Percentiles rank a stretch among this genome's conserved stretches.
Evolutionary conservation across 2,888 invertebrate species (phyloP).

Genomic region (Malachius bipustulatus): DNA sequence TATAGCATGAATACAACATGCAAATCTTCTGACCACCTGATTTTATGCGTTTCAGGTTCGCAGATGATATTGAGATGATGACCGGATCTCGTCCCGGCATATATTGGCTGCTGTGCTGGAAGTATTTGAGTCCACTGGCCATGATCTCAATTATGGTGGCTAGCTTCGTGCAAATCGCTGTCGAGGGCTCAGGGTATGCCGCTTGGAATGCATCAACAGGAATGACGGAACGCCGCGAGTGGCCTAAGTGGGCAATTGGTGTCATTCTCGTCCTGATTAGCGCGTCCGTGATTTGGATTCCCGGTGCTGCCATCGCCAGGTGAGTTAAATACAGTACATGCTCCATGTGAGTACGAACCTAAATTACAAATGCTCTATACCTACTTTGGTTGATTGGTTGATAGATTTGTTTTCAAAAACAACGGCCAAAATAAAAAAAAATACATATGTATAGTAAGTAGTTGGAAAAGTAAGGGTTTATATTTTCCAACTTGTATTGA

Average conservation of each 20-base stretch:
- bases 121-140: constrained; percentile 79
- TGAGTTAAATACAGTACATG: too few species aligned
- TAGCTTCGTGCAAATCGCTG: constrained; percentile 67
- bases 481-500: too few species aligned
- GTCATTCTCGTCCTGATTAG: constrained; percentile 62
- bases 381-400: too few species aligned
- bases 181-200: constrained; percentile 72
- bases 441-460: too few species aligned
- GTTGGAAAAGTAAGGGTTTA: too few species aligned
- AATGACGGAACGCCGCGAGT: constrained; percentile 61
- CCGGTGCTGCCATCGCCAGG: constrained; percentile 70
- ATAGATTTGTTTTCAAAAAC: too few species aligned
- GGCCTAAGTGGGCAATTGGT: constrained; percentile 77
- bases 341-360: too few species aligned
- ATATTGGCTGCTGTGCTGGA: constrained; percentile 93
- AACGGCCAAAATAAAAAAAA: too few species aligned
- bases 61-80: constrained; percentile 91
- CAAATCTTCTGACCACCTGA: too few species aligned
- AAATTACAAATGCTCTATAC: too few species aligned
- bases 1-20: too few species aligned
- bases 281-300: constrained; percentile 81
- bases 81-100: constrained; percentile 77
- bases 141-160: constrained; percentile 79
- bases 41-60: constrained; percentile 59
- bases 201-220: constrained; percentile 71